phyloP scores from a whole-genome alignment of 1,140 invertebrate genomes.

The Ceratoteleas bidentatus region DNA sequence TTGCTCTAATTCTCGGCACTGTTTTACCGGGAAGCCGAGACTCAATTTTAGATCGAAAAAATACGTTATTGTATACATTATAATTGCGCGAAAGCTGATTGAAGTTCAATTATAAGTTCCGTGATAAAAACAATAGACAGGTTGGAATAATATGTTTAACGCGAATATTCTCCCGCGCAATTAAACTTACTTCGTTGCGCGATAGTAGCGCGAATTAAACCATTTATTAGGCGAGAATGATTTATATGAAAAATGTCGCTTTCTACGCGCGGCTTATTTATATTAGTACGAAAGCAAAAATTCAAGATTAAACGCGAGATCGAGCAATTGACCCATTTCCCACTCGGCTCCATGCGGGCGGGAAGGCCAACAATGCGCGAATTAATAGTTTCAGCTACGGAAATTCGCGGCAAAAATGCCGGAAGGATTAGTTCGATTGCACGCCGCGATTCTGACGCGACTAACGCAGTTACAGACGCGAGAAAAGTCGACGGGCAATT shows the following conservation, averaged over 20 bases:
- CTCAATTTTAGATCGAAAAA: not conserved
- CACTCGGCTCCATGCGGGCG: not conserved
- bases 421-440: no score
- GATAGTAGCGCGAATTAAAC: constrained; percentile 5
- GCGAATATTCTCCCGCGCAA: not conserved
- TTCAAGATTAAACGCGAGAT: not conserved
- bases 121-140: not conserved
- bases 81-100: not conserved
- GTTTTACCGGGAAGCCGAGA: no score
- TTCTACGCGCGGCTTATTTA: not conserved
- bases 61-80: not conserved
- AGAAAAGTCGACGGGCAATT: constrained; percentile 12
- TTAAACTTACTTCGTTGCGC: constrained; percentile 4
- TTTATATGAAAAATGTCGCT: constrained; percentile 15
- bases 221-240: constrained; percentile 10
- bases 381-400: not conserved
- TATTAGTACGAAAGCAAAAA: not conserved
- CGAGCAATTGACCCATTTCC: constrained; percentile 2
- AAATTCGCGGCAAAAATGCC: not conserved
- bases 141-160: constrained; percentile 5
- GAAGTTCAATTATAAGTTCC: not conserved
- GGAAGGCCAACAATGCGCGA: not conserved
- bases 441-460: not conserved
- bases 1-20: no score
- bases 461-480: not conserved